Percentiles rank a stretch among this genome's conserved stretches.
These are phyloP conservation scores for Grammatotria lemairii DNA, from an alignment of 2,113 vertebrate species.

Conservation along the genomic window DNA sequence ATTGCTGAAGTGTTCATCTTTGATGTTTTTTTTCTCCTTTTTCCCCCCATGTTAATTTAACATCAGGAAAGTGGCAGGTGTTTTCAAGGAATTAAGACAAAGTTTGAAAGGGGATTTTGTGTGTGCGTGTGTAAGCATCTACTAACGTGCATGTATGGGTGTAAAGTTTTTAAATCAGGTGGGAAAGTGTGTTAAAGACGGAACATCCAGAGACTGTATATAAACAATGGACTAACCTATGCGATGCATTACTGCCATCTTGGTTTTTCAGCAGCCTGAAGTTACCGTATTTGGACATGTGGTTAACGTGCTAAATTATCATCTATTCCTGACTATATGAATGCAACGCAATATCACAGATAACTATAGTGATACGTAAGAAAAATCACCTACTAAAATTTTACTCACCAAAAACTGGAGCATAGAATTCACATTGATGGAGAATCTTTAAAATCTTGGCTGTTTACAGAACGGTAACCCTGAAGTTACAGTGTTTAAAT, in stretches of 20 bases:
- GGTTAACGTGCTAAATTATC: accelerated
- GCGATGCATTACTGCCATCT: accelerated
- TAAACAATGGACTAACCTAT: accelerated
- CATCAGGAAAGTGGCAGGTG: conserved; percentile 32
- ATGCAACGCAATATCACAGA: background rate
- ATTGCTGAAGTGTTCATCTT: conserved; percentile 64
- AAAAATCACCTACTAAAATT: background rate
- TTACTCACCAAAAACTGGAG: background rate
- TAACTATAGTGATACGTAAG: accelerated
- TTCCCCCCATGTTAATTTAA: conserved; percentile 41
- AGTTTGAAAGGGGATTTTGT: background rate
- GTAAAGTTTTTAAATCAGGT: background rate
- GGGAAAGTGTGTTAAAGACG: background rate
- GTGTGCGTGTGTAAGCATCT: background rate
- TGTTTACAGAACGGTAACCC: background rate
- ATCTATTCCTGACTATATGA: background rate
- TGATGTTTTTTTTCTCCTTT: conserved; percentile 29
- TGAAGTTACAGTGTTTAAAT: background rate
- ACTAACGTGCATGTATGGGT: background rate
- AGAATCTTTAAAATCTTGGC: background rate
- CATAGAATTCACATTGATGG: background rate
- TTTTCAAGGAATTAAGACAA: conserved; percentile 25
- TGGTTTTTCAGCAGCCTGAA: background rate
- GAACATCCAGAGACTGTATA: background rate
- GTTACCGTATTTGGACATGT: accelerated